Conservation (phyloP, 1,140 invertebrate genomes). For the Caerostris darwini region DNA sequence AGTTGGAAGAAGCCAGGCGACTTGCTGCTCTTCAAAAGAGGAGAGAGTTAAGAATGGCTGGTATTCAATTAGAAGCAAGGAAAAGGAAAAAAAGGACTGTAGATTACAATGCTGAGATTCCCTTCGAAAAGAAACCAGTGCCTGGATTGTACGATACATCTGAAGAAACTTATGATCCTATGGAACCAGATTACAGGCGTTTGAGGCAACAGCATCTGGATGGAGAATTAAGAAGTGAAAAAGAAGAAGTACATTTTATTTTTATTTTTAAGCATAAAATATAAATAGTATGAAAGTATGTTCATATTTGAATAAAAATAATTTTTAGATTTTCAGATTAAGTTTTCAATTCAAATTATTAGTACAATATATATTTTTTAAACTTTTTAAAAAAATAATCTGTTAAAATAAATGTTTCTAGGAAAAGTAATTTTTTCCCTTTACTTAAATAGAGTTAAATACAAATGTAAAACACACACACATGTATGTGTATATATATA, state of each 20-base stretch:
- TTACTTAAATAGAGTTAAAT: too few relatives aligned
- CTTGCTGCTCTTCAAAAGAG: slow-evolving; percentile 98
- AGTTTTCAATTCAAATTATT: too few relatives aligned
- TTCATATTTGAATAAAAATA: too few relatives aligned
- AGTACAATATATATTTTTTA: too few relatives aligned
- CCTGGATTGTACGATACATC: slow-evolving; percentile 96
- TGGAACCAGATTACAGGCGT: slow-evolving; percentile 93
- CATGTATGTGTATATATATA: too few relatives aligned
- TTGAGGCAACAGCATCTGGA: slow-evolving; percentile 96
- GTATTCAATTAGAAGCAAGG: slow-evolving; percentile 90
- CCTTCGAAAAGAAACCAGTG: slow-evolving; percentile 97
- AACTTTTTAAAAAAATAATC: too few relatives aligned
- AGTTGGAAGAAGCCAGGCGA: slow-evolving; percentile 97
- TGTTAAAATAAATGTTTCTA: too few relatives aligned
- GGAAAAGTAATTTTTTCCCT: too few relatives aligned
- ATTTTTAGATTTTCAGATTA: too few relatives aligned
- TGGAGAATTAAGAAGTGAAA: slow-evolving; percentile 93
- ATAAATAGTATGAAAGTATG: too few relatives aligned
- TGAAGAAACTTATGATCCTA: slow-evolving; percentile 92
- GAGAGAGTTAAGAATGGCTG: slow-evolving; percentile 97
- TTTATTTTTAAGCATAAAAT: background rate
- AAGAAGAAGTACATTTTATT: slow-evolving; percentile 87
- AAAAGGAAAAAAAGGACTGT: slow-evolving; percentile 91
- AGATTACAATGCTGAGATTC: slow-evolving; percentile 99
- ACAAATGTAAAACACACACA: too few relatives aligned